Conservation (phyloP, 2,888 invertebrate species). For the Leucoma salicis region DNA sequence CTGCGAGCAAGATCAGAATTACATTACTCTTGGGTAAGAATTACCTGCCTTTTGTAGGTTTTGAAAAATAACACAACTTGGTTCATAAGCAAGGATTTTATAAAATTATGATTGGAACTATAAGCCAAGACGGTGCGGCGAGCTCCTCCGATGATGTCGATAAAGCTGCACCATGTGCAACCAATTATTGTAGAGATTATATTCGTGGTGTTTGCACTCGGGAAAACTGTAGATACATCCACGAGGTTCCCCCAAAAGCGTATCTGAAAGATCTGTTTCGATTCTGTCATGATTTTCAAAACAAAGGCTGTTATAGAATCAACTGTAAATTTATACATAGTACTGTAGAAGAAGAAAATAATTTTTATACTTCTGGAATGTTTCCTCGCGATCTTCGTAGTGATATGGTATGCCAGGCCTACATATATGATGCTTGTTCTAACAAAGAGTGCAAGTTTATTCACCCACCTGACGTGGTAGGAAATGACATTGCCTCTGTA, state of each 20-base stretch:
- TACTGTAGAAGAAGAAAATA: slow-evolving; percentile 85
- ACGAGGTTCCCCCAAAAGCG: slow-evolving; percentile 61
- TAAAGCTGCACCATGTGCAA: slow-evolving; percentile 37
- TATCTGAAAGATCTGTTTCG: slow-evolving; percentile 67
- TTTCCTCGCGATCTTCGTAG: slow-evolving; percentile 76
- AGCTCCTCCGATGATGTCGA: slow-evolving; percentile 54
- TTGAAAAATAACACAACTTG: too few relatives aligned
- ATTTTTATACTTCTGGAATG: slow-evolving; percentile 84
- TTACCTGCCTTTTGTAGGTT: too few relatives aligned
- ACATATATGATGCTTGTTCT: slow-evolving; percentile 79
- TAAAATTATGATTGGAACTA: slow-evolving; percentile 41
- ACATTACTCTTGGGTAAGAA: too few relatives aligned
- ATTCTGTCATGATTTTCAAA: slow-evolving; percentile 85
- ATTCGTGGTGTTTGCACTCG: slow-evolving; percentile 74
- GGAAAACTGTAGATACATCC: slow-evolving; percentile 79
- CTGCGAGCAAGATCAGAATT: too few relatives aligned
- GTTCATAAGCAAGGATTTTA: too few relatives aligned
- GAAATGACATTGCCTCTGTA: slow-evolving; percentile 44
- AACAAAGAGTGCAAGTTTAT: slow-evolving; percentile 68
- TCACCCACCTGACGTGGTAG: slow-evolving; percentile 53
- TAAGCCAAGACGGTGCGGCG: slow-evolving; percentile 42
- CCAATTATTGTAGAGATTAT: slow-evolving; percentile 73
- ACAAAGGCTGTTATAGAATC: slow-evolving; percentile 84
- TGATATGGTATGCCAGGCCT: slow-evolving; percentile 83
- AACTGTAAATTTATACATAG: slow-evolving; percentile 88